These are phyloP conservation scores for Buathra laborator DNA, from an alignment of 2,888 invertebrate species.

Conservation along the genomic window DNA sequence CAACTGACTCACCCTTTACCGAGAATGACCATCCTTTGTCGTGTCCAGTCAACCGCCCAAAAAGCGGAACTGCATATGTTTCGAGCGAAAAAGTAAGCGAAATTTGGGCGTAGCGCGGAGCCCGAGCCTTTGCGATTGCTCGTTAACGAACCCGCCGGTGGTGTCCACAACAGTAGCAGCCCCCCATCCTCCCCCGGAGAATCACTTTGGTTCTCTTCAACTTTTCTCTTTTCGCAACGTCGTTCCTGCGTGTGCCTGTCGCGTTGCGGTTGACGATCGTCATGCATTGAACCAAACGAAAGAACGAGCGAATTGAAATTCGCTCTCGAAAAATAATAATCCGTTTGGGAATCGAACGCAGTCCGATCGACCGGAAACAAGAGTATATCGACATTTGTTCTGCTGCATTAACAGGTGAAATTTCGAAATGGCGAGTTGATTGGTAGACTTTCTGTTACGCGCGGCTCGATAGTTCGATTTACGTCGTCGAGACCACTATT, in stretches of 20 bases:
- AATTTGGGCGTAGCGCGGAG: slow-evolving; percentile 10
- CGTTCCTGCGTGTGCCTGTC: neutral
- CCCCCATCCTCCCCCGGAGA: neutral
- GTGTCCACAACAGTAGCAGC: slow-evolving; percentile 26
- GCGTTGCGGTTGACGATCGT: slow-evolving; percentile 22
- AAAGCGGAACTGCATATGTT: slow-evolving; percentile 39
- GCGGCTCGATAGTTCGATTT: neutral
- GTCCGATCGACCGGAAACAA: neutral
- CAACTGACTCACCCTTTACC: slow-evolving; percentile 2
- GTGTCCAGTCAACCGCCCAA: neutral
- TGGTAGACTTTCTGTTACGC: neutral
- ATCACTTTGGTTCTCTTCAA: slow-evolving; percentile 36
- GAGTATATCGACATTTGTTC: neutral
- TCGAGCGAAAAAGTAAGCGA: slow-evolving; percentile 45
- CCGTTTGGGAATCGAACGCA: neutral
- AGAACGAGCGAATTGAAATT: slow-evolving; percentile 3
- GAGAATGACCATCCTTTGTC: slow-evolving; percentile 5
- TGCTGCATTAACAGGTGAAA: neutral
- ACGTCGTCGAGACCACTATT: neutral
- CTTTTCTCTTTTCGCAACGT: slow-evolving; percentile 20
- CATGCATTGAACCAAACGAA: slow-evolving; percentile 15
- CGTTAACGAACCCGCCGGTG: slow-evolving; percentile 49
- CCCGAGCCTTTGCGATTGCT: slow-evolving; percentile 31
- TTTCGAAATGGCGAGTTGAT: neutral
- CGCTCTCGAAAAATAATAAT: slow-evolving; percentile 1